phyloP scores from a whole-genome alignment of 2,113 vertebrate species.

The Neodon shergylaensis region DNA sequence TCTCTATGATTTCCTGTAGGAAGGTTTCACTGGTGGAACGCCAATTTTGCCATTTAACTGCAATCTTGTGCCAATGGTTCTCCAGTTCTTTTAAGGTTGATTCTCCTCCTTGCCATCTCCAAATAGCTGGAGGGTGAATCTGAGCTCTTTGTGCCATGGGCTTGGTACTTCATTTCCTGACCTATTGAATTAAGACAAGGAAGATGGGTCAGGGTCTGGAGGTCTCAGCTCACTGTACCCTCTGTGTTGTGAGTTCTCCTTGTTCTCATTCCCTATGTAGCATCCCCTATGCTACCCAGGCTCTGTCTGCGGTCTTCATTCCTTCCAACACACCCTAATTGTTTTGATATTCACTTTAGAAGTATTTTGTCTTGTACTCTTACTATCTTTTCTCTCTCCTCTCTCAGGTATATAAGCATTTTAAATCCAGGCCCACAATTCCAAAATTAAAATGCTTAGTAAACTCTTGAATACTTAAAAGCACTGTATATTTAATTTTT shows the following conservation, averaged over 20 bases:
- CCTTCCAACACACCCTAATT: neutral
- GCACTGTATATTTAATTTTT: neutral
- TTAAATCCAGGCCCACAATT: neutral
- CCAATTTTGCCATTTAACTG: neutral
- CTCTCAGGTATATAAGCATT: neutral
- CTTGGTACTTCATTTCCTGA: neutral
- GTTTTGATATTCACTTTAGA: neutral
- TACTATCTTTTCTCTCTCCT: neutral
- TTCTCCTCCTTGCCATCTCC: neutral
- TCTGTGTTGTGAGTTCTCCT: neutral
- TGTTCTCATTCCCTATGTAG: neutral
- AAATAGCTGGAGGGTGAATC: neutral
- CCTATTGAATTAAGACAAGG: constrained; percentile 30
- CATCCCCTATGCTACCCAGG: neutral
- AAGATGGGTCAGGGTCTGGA: neutral
- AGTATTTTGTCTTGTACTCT: neutral
- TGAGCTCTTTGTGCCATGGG: neutral
- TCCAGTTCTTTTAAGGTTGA: neutral
- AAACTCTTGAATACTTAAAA: constrained; percentile 3
- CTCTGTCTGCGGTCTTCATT: neutral
- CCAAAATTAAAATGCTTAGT: neutral
- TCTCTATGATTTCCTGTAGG: neutral
- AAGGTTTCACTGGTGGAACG: neutral
- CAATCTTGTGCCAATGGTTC: neutral
- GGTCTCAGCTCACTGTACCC: neutral